phyloP scores from a whole-genome alignment of 2,113 vertebrate species.

The Podilymbus podiceps region DNA sequence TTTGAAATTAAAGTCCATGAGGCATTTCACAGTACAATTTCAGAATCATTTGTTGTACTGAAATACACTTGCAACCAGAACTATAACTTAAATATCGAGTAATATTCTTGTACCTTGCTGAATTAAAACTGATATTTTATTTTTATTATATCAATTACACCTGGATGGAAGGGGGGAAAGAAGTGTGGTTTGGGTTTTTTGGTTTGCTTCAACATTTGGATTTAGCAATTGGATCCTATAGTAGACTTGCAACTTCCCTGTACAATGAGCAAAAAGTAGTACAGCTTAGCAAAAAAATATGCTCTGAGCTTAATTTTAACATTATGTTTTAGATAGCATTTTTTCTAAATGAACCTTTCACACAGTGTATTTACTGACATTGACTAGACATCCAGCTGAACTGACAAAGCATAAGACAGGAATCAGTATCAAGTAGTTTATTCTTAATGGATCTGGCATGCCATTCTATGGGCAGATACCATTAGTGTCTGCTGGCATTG shows the following conservation, averaged over 20 bases:
- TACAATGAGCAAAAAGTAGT: background rate
- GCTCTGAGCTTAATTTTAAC: background rate
- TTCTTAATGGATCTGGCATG: constrained; percentile 24
- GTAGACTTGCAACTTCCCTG: background rate
- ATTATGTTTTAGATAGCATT: background rate
- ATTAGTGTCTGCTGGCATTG: background rate
- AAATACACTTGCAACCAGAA: background rate
- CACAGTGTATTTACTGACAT: background rate
- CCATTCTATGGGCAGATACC: background rate
- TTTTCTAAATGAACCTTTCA: background rate
- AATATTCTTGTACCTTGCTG: background rate
- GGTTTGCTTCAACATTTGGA: background rate
- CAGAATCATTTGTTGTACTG: background rate
- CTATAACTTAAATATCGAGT: background rate
- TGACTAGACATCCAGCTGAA: background rate
- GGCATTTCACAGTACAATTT: background rate
- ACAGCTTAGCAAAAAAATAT: background rate
- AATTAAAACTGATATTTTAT: background rate
- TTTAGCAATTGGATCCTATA: background rate
- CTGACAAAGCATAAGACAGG: background rate
- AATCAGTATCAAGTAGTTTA: background rate
- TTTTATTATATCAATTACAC: background rate
- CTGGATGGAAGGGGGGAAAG: fast-evolving
- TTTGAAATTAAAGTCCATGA: background rate
- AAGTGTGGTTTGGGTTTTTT: background rate